Base-by-base conservation (phyloP, 2,888 invertebrate species). In the Drosophila limbata region DNA sequence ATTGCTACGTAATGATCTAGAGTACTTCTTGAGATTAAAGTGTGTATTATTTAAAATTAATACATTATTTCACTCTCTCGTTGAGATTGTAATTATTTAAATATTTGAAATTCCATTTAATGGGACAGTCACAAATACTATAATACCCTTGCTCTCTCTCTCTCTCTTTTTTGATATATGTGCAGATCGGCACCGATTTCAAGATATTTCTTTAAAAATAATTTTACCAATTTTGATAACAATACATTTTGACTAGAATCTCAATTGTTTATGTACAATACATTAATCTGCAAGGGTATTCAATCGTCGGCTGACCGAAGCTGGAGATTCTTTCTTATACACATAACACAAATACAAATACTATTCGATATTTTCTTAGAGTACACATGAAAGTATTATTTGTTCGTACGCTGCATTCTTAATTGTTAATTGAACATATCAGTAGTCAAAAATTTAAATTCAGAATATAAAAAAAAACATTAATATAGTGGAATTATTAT, bases 91-190 rank as follows among this genome's bases (percentile, higher is more conserved):
- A n/a, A 37, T 45, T 47, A 45, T 17, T 37, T 13, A 37, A 51
- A 25, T 10, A 50, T 55, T 63, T 33, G 13, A 52, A 31, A 68
- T 64, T 60, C 74, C 69, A 78, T 76, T 76, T 1, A 61, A 73
- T 77, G 73, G 73, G 68, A 77, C 75, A 68, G 63, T 78, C 64
- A 73, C 73, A 60, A 69, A 60, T 39, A 28, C 39, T 39, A 13
- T 10, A 33, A 69, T 64, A 64, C 31, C 35, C 31, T 52, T 61
- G 55, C 53, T 10, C 3, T 5, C 21, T 21, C 1, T 10, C 3
- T 5, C 21, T 21, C 1, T 10, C 21, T 51, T 2, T 50, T 1
- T 3, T 21, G 13, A n/a, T 44, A 44, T 17, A 25, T 25, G 25
- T 21, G 21, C 4, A 39, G 15, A 39, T 39, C n/a, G 2, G 15